These are phyloP conservation scores for Helicolenus hilgendorfi DNA, from an alignment of 2,797 vertebrate species.

Conservation along the genomic window DNA sequence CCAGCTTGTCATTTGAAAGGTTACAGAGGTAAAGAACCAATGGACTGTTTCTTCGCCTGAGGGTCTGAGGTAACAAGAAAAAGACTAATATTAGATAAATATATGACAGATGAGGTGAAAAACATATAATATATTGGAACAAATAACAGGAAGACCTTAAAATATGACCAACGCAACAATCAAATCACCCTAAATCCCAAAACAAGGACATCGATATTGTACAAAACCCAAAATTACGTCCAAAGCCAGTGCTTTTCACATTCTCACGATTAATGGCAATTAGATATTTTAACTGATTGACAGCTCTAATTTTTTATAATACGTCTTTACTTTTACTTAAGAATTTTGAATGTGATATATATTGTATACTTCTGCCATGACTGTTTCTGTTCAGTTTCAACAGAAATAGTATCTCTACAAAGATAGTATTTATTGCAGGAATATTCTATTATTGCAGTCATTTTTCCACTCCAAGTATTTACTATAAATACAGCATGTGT, in stretches of 20 bases:
- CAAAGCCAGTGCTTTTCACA: not conserved
- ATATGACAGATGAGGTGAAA: not conserved
- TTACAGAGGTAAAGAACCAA: not conserved
- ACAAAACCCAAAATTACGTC: not conserved
- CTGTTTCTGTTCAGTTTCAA: not conserved
- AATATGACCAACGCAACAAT: not conserved
- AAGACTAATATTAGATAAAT: not conserved
- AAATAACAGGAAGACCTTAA: not conserved
- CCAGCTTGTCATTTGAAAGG: not conserved
- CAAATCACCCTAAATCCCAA: not conserved
- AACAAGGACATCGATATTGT: not conserved
- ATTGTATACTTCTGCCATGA: not conserved
- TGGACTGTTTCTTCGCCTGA: not conserved
- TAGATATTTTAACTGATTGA: too few species aligned
- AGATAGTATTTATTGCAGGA: not conserved
- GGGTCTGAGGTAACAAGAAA: not conserved
- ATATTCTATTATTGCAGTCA: not conserved
- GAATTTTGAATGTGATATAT: not conserved
- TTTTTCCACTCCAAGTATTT: not conserved
- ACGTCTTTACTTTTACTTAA: not conserved
- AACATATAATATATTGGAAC: not conserved
- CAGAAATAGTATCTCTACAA: not conserved
- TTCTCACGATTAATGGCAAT: not conserved
- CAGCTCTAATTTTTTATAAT: too few species aligned
- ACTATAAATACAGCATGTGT: not conserved